Base-by-base conservation (phyloP, 2,888 invertebrate genomes). In the Subacronicta megacephala region DNA sequence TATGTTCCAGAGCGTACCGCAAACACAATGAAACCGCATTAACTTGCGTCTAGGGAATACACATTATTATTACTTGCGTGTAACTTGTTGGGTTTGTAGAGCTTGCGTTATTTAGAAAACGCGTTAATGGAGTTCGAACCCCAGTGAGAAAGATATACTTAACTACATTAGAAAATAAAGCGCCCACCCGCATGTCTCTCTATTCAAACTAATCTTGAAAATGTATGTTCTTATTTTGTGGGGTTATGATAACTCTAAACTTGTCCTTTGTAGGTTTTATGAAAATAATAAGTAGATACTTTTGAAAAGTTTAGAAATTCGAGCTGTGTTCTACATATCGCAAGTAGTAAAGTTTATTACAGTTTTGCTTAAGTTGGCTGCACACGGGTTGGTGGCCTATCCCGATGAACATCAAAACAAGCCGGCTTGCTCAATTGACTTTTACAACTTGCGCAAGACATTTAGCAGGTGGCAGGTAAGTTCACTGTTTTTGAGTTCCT, bases 1-100 rank as follows among this genome's bases (percentile, higher is more conserved):
- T 77, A 72, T 67, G 75, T 57, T 64, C 13, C 54, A 54, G 54
- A 64, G 52, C 43, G 77, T 57, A 58, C 73, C 66, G 61, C 74
- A 74, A 62, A 64, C 68, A 72, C 61, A 75, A 70, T 69, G 62
- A 63, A 77, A 72, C 78, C 63, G 31, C 71, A 66, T 76, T 76
- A 60, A 68, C 65, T 63, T 66, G 57, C 53, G 58, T 67, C 57
- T 67, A 66, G 51, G 61, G 67, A 62, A 62, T 47, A 62, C 50
- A 51, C 52, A 63, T 62, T 31, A 52, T 53, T 59, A 59, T 56
- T 59, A 69, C 46, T 64, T 52, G 52, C 65, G 46, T 62, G 35
- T 55, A 61, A 59, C 57, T 62, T 58, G 36, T 43, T 51, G 35
- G 31, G 26, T 37, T 52, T 51, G 43, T 45, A 51, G 41, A 37